Evolutionary conservation across 2,888 invertebrate genomes (phyloP), one percentile per base, ranked within the genome.

Genomic region (Pachymerium ferrugineum): DNA sequence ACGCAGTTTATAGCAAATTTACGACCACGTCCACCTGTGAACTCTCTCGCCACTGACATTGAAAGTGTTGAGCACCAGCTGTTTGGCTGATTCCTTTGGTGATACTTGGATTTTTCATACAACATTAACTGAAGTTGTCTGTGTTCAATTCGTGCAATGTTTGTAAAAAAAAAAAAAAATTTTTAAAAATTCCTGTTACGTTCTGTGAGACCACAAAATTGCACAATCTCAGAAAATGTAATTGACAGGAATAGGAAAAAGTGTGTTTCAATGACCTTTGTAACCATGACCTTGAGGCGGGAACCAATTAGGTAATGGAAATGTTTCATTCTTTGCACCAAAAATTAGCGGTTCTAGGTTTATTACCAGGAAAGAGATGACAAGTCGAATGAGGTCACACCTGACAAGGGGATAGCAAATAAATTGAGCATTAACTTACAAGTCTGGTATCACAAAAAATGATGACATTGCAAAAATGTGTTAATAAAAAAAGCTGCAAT

Each of bases 301-400:
- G n/a, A n/a, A n/a, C 62, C 62, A 62, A 62, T 62, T 62, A 62
- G 62, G 62, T 62, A 28, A 25, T 62, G 62, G 62, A 54, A 62
- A 62, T 22, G 28, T 62, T 62, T 62, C 28, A 62, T 62, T 22
- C 2, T 62, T 62, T 10, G 25, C 28, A 62, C 25, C 62, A 10
- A 62, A 25, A 28, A 28, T 62, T 28, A 22, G 8, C 22, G 22
- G 28, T 62, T 25, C 62, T 22, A 8, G 22, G 62, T 62, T 47
- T 62, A 62, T 62, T 28, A 62, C 62, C n/a, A n/a, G n/a, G n/a
- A n/a, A n/a, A n/a, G 62, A 62, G 25, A 62, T 5, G 62, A 62
- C 62, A 28, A 62, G 28, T 62, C 10, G 28, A 62, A 62, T 62
- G 62, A 25, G 62, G 62, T 62, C 28, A 62, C 62, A 25, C 62